Evolutionary conservation across 2,113 vertebrate species (phyloP).

Genomic region (Pimephales promelas): DNA sequence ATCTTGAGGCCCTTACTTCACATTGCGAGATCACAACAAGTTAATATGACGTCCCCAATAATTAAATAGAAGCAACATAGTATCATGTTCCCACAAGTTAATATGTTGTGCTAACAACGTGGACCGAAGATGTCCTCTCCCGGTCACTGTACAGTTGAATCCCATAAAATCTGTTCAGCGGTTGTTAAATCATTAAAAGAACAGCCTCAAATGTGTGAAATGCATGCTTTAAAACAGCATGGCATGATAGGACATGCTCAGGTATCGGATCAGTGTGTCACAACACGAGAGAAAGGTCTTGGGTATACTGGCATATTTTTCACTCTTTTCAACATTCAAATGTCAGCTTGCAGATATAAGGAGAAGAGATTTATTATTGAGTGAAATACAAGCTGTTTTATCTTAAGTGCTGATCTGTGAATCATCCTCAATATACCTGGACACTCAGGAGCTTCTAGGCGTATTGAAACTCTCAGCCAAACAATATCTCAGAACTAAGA

Average conservation of each 20-base stretch:
- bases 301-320: neutral
- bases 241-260: conserved; percentile 21
- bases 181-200: neutral
- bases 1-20: no score
- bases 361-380: neutral
- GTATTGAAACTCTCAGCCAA: neutral
- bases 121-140: no score
- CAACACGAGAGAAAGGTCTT: neutral
- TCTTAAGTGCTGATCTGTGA: neutral
- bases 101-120: no score
- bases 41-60: no score
- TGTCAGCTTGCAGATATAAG: neutral
- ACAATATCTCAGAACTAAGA: neutral
- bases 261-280: neutral
- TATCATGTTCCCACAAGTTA: no score
- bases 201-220: neutral
- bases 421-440: neutral
- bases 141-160: neutral
- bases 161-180: neutral
- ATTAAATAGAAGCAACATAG: no score
- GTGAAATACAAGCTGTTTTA: neutral
- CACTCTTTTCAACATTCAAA: neutral
- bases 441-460: neutral
- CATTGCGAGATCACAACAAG: no score
- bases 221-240: neutral